Conservation (phyloP, 1,140 invertebrate species). For the Pogonognathellus flavescens region DNA sequence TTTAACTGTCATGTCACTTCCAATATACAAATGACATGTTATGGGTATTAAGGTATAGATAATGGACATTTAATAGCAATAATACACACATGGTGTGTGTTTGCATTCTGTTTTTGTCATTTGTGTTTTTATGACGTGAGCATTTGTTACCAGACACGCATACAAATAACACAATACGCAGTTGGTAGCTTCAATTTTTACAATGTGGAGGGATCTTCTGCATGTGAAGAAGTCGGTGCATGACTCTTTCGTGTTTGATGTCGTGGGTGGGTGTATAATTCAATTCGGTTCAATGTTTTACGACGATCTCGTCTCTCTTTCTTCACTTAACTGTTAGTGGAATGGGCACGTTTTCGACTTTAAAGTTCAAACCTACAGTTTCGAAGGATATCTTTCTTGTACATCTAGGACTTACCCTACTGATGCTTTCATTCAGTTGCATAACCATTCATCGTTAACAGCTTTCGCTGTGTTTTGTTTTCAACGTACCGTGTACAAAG, state of each 20-base stretch:
- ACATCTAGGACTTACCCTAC: conserved; percentile 6
- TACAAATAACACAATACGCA: too few relatives aligned
- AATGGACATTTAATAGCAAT: too few relatives aligned
- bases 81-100: not conserved
- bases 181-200: too few relatives aligned
- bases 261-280: conserved; percentile 37
- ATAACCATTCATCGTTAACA: conserved; percentile 34
- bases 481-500: not conserved
- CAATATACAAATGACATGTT: too few relatives aligned
- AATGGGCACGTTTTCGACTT: conserved; percentile 19
- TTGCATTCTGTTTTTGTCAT: not conserved
- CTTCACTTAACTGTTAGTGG: conserved; percentile 23
- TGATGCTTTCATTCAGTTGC: conserved; percentile 26
- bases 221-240: conserved; percentile 32
- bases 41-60: too few relatives aligned
- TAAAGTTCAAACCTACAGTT: conserved; percentile 32
- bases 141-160: conserved; percentile 23
- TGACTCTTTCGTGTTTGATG: conserved; percentile 30
- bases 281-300: conserved; percentile 37
- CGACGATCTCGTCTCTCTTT: conserved; percentile 10
- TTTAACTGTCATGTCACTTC: too few relatives aligned
- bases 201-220: not conserved
- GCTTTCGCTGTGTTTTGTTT: conserved; percentile 13
- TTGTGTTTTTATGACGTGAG: conserved; percentile 6
- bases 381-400: conserved; percentile 15